These are phyloP conservation scores for Alsophila aescularia DNA, from an alignment of 2,888 invertebrate genomes.

Conservation along the genomic window DNA sequence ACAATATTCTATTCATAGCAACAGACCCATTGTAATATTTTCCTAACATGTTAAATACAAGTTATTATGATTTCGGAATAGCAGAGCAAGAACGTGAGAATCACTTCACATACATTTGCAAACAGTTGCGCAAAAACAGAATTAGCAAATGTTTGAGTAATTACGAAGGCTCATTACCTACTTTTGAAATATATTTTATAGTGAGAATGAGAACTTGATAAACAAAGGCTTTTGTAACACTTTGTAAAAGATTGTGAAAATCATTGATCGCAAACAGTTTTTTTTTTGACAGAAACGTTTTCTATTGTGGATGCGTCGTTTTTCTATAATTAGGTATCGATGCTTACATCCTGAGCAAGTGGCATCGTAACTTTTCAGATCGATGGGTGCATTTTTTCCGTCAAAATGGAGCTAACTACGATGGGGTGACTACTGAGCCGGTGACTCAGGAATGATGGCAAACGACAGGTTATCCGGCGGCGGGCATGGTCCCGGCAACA, in stretches of 20 bases:
- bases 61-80: conserved; percentile 46
- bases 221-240: conserved; percentile 52
- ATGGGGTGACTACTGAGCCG: too few species aligned
- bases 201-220: conserved; percentile 45
- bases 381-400: conserved; percentile 42
- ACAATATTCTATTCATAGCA: conserved; percentile 17
- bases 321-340: conserved; percentile 7
- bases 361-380: conserved; percentile 33
- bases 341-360: conserved; percentile 34
- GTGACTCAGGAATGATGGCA: conserved; percentile 54
- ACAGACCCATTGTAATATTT: conserved; percentile 16
- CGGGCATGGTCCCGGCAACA: conserved; percentile 49
- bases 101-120: conserved; percentile 50
- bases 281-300: neutral
- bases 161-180: conserved; percentile 51
- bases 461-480: conserved; percentile 42
- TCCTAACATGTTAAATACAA: conserved; percentile 8
- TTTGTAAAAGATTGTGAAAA: conserved; percentile 2
- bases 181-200: conserved; percentile 44
- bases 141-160: conserved; percentile 52
- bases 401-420: conserved; percentile 50
- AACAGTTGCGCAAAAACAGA: conserved; percentile 62
- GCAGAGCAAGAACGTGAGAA: conserved; percentile 50
- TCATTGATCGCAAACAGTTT: conserved; percentile 2
- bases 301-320: neutral